phyloP scores from a whole-genome alignment of 1,140 invertebrate genomes.

The Zaprionus ornatus region DNA sequence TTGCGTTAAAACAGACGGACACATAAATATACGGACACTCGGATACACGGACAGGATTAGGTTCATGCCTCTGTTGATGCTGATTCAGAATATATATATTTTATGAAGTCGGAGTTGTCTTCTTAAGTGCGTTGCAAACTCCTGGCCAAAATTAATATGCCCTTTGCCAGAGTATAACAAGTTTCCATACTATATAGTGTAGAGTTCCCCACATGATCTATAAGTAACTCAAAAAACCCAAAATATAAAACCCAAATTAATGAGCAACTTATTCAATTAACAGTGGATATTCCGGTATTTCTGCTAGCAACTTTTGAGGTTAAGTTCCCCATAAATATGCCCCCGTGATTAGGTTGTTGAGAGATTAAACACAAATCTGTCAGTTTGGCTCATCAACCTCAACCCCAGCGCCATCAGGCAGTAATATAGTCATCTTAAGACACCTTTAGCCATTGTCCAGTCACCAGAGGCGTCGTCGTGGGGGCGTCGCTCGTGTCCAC shows the following conservation, averaged over 20 bases:
- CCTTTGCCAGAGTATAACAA: too few species aligned
- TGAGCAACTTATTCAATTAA: background rate
- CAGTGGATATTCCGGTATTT: background rate
- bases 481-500: background rate
- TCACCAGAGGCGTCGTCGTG: background rate
- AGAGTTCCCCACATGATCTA: too few species aligned
- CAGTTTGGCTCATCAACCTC: background rate
- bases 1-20: too few species aligned
- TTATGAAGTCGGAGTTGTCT: too few species aligned
- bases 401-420: background rate
- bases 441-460: background rate
- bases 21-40: too few species aligned
- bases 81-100: too few species aligned
- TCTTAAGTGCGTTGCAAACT: too few species aligned
- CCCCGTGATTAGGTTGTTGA: background rate
- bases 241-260: background rate
- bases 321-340: background rate
- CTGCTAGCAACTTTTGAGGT: background rate
- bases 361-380: constrained; percentile 4
- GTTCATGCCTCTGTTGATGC: too few species aligned
- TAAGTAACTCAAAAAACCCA: too few species aligned
- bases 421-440: background rate
- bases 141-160: too few species aligned
- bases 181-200: too few species aligned
- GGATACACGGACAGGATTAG: too few species aligned